These are phyloP conservation scores for Folsomia candida DNA, from an alignment of 2,888 invertebrate genomes.

Conservation along the genomic window DNA sequence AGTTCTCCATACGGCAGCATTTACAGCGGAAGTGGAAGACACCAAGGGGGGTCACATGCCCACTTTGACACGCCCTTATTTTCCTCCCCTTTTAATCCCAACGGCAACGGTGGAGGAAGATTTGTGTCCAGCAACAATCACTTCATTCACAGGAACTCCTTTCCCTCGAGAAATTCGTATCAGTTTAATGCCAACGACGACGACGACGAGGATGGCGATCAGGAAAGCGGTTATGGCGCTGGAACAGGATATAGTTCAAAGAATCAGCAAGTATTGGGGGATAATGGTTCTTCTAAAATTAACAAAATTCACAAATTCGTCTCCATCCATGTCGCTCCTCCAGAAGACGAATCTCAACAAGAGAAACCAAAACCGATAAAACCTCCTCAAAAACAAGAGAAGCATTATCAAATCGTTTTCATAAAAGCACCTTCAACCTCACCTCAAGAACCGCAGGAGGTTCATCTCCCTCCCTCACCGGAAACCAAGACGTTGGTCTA, in stretches of 20 bases:
- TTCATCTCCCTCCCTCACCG: slow-evolving; percentile 65
- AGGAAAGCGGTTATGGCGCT: background rate
- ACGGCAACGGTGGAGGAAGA: too few relatives aligned
- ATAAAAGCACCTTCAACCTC: slow-evolving; percentile 73
- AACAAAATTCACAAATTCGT: slow-evolving; percentile 70
- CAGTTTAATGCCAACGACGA: background rate
- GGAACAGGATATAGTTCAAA: background rate
- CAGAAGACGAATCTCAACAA: slow-evolving; percentile 59
- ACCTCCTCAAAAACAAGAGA: slow-evolving; percentile 61
- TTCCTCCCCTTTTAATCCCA: too few relatives aligned
- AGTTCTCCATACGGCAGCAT: too few relatives aligned
- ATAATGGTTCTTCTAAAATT: background rate
- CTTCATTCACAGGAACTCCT: too few relatives aligned
- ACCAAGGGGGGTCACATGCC: too few relatives aligned
- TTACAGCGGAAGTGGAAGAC: too few relatives aligned
- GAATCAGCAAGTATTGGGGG: too few relatives aligned
- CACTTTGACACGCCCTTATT: too few relatives aligned
- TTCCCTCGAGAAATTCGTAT: background rate
- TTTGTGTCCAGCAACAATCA: too few relatives aligned
- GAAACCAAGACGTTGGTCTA: slow-evolving; percentile 80
- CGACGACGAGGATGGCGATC: background rate
- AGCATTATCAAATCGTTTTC: slow-evolving; percentile 81
- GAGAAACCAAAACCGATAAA: slow-evolving; percentile 54
- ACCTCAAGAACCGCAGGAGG: slow-evolving; percentile 65
- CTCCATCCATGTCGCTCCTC: slow-evolving; percentile 85